Conservation (phyloP, 2,797 vertebrate species). For the Ctenosaura bakeri region DNA sequence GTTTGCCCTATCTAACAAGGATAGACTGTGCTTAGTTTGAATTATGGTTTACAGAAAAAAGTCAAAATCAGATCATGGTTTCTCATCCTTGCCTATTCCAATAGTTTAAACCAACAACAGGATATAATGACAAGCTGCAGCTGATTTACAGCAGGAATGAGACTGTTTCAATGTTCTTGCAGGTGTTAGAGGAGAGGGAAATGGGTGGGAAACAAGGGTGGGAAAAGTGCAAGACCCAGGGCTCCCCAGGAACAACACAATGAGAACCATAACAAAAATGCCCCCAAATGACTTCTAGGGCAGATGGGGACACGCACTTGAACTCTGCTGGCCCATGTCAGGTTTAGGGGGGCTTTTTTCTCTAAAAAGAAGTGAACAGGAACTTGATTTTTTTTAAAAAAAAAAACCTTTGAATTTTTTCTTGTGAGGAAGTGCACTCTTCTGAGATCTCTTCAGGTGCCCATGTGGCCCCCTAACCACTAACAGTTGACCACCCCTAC, state of each 20-base stretch:
- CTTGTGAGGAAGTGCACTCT: too few relatives aligned
- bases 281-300: too few relatives aligned
- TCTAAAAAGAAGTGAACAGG: too few relatives aligned
- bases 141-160: not conserved
- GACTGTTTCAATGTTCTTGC: not conserved
- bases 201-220: too few relatives aligned
- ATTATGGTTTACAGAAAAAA: not conserved
- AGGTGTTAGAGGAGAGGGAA: not conserved
- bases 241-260: too few relatives aligned
- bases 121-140: conserved; percentile 1
- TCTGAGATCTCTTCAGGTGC: too few relatives aligned
- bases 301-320: too few relatives aligned
- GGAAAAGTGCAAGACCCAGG: not conserved
- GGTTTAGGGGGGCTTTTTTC: too few relatives aligned
- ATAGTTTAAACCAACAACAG: not conserved
- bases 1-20: not conserved
- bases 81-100: not conserved
- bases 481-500: not conserved
- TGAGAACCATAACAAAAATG: too few relatives aligned
- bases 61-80: not conserved
- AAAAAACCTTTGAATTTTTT: not conserved
- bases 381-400: too few relatives aligned
- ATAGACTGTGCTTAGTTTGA: not conserved
- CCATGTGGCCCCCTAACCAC: too few relatives aligned
- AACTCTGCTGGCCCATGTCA: too few relatives aligned